Percentiles rank a stretch among this genome's conserved stretches.
phyloP scores from a whole-genome alignment of 1,140 invertebrate genomes.

The Lepidurus apus region DNA sequence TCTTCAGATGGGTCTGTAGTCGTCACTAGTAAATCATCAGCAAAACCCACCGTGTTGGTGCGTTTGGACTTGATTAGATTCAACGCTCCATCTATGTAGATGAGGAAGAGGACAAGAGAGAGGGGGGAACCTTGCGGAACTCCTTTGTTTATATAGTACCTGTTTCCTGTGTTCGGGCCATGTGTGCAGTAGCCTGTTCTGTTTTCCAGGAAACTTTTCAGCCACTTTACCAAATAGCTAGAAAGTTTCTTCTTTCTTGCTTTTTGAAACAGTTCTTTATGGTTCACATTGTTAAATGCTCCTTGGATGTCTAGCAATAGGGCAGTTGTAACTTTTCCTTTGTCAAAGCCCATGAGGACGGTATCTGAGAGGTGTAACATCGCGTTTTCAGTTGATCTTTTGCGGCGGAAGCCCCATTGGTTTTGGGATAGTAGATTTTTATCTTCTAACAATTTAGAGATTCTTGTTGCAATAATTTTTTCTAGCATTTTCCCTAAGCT shows the following conservation, averaged over 20 bases:
- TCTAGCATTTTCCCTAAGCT: constrained; percentile 22
- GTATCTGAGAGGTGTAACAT: background rate
- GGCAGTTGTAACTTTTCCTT: constrained; percentile 24
- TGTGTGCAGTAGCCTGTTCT: background rate
- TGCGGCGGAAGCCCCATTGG: constrained; percentile 25
- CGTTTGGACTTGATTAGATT: constrained; percentile 21
- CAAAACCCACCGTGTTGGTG: background rate
- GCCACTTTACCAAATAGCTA: background rate
- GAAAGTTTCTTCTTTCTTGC: background rate
- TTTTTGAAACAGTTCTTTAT: background rate
- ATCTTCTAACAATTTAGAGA: constrained; percentile 4
- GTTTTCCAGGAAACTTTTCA: constrained; percentile 26
- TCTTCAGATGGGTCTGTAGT: background rate
- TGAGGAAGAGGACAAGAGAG: background rate
- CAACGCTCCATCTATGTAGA: constrained; percentile 22
- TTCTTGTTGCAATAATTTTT: constrained; percentile 15
- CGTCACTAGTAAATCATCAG: constrained; percentile 23
- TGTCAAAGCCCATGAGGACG: constrained; percentile 25
- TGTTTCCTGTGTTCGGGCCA: background rate
- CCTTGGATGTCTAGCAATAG: constrained; percentile 23
- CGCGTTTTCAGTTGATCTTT: constrained; percentile 7
- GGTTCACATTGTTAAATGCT: background rate
- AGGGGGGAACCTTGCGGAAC: constrained; percentile 3
- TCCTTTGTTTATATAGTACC: background rate
- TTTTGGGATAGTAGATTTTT: background rate